Percentiles rank a stretch among this genome's conserved stretches.
These are phyloP conservation scores for Neosilurus mollespiculum DNA, from an alignment of 2,797 vertebrate species.

Conservation along the genomic window DNA sequence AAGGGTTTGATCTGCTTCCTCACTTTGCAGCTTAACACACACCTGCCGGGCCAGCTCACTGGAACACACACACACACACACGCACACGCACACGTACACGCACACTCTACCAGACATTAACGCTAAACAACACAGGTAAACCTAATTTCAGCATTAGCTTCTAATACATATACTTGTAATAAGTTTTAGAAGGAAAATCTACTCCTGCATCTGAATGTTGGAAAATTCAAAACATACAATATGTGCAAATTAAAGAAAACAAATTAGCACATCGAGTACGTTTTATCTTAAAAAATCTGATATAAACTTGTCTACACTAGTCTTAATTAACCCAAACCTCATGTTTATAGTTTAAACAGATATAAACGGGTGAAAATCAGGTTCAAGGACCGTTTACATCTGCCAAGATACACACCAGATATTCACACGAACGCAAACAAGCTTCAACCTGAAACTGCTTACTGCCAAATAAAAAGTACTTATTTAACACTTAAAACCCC, in stretches of 20 bases:
- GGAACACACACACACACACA: neutral
- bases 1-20: neutral
- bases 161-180: neutral
- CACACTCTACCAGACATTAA: neutral
- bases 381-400: neutral
- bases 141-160: neutral
- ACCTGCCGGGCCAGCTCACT: neutral
- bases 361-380: neutral
- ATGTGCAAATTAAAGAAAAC: neutral
- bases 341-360: neutral
- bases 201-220: neutral
- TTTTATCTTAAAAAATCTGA: neutral
- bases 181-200: neutral
- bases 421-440: neutral
- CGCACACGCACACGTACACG: no score
- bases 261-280: neutral
- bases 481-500: neutral
- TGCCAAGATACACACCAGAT: no score
- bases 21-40: neutral
- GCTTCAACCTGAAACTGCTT: neutral
- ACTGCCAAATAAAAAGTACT: no score
- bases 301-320: neutral
- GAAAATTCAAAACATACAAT: neutral
- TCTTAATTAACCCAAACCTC: neutral
- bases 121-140: neutral